phyloP scores from a whole-genome alignment of 2,888 invertebrate species.

The Disparrhopalites patrizii region DNA sequence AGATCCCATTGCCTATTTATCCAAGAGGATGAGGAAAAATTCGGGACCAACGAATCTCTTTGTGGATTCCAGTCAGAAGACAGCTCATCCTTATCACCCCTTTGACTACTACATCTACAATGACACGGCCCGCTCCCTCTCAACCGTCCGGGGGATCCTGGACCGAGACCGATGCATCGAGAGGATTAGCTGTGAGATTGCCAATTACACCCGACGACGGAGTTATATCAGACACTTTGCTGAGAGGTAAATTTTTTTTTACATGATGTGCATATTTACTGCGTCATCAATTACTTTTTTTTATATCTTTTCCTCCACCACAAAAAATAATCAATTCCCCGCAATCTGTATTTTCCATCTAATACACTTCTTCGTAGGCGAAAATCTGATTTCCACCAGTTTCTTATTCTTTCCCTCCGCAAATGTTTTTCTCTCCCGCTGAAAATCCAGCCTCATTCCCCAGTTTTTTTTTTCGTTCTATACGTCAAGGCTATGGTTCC shows the following conservation, averaged over 20 bases:
- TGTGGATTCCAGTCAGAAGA: no score
- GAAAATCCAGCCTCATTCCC: no score
- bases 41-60: no score
- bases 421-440: no score
- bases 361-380: no score
- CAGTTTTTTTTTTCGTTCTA: no score
- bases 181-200: conserved; percentile 4
- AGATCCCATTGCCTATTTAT: not conserved
- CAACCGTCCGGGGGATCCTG: conserved; percentile 6
- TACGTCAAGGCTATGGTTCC: no score
- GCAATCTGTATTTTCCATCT: no score
- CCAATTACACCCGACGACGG: not conserved
- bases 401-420: no score
- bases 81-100: not conserved
- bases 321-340: not conserved
- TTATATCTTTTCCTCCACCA: not conserved
- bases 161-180: conserved; percentile 17
- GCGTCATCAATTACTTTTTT: not conserved
- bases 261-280: not conserved
- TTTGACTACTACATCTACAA: no score
- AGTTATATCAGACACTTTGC: conserved; percentile 4
- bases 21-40: no score
- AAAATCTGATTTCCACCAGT: no score
- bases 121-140: not conserved
- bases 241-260: conserved; percentile 1